Conservation (phyloP, 2,113 vertebrate genomes). For the Paradisaea rubra region DNA sequence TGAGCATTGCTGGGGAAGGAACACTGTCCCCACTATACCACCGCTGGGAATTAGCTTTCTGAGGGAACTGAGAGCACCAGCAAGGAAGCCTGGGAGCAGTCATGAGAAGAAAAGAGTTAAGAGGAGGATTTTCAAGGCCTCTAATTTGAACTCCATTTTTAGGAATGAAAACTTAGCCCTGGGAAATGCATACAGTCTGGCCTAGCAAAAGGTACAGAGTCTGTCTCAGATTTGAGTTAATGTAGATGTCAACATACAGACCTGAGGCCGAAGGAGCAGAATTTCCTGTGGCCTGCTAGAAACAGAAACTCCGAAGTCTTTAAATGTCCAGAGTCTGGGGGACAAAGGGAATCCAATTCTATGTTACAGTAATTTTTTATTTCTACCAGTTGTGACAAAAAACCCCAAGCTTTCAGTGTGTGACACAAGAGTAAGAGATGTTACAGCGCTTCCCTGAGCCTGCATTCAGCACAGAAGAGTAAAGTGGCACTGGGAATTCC, state of each 20-base stretch:
- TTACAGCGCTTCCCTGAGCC: accelerated
- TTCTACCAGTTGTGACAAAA: neutral
- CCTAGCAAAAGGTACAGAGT: neutral
- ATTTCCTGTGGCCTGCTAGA: neutral
- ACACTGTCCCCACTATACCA: neutral
- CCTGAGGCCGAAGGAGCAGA: neutral
- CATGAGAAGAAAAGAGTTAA: neutral
- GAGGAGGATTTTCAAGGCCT: neutral
- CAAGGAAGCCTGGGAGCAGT: neutral
- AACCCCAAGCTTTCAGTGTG: neutral
- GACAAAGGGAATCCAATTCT: neutral
- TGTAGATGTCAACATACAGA: neutral
- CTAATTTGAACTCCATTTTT: neutral
- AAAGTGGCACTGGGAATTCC: neutral
- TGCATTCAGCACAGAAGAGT: neutral
- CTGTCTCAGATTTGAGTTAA: neutral
- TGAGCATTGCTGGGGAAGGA: neutral
- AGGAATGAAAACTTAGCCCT: neutral
- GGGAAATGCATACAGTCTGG: neutral
- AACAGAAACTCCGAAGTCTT: neutral
- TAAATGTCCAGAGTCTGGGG: neutral
- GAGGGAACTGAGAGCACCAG: neutral
- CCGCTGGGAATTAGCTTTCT: neutral
- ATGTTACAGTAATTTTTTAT: neutral
- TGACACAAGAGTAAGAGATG: neutral